phyloP scores from a whole-genome alignment of 1,140 invertebrate genomes.

The Heliconius melpomene region DNA sequence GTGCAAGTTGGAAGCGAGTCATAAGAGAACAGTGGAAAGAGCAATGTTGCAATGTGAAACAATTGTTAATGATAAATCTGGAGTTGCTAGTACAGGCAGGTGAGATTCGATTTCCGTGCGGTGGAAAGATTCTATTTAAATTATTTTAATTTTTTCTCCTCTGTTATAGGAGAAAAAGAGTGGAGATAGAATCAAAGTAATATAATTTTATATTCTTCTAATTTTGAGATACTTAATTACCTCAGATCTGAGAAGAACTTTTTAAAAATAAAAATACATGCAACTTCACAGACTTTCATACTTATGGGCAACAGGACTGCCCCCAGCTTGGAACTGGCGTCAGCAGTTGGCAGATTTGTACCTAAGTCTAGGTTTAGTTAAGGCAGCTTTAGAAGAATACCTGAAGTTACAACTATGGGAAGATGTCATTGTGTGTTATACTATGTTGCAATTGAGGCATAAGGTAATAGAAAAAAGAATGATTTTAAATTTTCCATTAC shows the following conservation, averaged over 20 bases:
- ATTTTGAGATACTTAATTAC: no score
- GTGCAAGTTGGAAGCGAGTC: constrained; percentile 88
- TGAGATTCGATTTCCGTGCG: constrained; percentile 18
- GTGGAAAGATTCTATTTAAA: no score
- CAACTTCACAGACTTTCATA: constrained; percentile 75
- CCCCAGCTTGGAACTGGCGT: constrained; percentile 88
- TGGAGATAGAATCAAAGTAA: no score
- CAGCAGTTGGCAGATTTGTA: constrained; percentile 90
- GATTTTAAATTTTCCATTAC: no score
- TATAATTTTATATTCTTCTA: no score
- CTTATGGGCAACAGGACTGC: constrained; percentile 85
- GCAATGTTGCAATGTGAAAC: constrained; percentile 93
- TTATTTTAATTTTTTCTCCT: no score
- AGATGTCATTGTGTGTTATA: constrained; percentile 95
- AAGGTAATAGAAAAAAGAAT: constrained; percentile 82
- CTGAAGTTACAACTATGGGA: constrained; percentile 93
- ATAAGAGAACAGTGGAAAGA: constrained; percentile 91
- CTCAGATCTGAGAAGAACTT: no score
- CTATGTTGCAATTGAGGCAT: constrained; percentile 89
- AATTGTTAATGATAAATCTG: constrained; percentile 83
- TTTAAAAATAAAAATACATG: not conserved
- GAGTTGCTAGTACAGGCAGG: constrained; percentile 54
- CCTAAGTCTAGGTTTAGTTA: constrained; percentile 90
- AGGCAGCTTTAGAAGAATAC: constrained; percentile 93
- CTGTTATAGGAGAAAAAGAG: no score